Evolutionary conservation across 2,888 invertebrate genomes (phyloP), one percentile per base, ranked within the genome.

Genomic region (Synergus gifuensis): DNA sequence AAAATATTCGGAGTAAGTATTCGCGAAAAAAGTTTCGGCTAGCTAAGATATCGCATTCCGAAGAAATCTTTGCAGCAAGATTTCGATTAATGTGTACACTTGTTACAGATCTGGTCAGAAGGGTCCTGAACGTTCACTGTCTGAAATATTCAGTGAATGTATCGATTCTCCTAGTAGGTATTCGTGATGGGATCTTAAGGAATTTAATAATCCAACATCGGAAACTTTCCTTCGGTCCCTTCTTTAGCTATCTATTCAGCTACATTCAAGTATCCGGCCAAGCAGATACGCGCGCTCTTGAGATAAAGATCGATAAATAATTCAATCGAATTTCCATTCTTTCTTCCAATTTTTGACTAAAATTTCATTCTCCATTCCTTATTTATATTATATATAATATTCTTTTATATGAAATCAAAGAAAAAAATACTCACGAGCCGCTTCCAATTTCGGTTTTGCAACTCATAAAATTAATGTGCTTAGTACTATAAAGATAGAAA

Each of bases 141-240:
- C 89, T 89, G 87, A 91, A 90, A 91, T 91, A 92, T 92, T 91
- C 90, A 89, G 89, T 86, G 90, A 91, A 91, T 91, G 91, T 91
- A 92, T 92, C 92, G 91, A 91, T 91, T 91, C 49, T 86, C 82
- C 84, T 85, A 89, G 86, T 89, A 91, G 90, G 89, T 91, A 92
- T 91, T 91, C 87, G 86, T 88, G 89, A 90, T 89, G 87, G 90
- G 90, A 88, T 90, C 88, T 89, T 87, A 86, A 91, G 91, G 92
- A 92, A 92, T 92, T 92, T 92, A 92, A 92, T 92, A 92, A 91
- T 91, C 91, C 87, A 86, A 80, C 88, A 88, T 90, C 89, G 89
- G 88, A 88, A 91, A 91, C 90, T 91, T 91, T 90, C 88, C 83
- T 83, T 85, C 82, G 86, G 86, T 85, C 86, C 84, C 86, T 88